A percentile compares a stretch with the other conserved stretches of the same genome.
These are phyloP conservation scores for Nicator chloris DNA, from an alignment of 2,113 vertebrate genomes.

Conservation along the genomic window DNA sequence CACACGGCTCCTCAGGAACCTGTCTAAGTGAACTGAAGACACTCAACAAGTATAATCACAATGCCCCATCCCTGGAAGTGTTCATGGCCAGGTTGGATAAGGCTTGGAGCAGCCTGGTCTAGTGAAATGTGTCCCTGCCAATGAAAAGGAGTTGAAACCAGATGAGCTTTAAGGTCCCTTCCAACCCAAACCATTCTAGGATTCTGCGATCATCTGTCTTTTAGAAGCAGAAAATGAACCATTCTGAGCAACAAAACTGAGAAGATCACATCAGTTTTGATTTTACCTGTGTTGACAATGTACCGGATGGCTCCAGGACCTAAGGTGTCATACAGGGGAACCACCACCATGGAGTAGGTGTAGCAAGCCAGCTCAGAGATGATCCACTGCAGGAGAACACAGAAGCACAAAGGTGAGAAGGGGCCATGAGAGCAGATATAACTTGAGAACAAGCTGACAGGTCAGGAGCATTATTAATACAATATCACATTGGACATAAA, in stretches of 20 bases:
- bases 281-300: slow-evolving; percentile 93
- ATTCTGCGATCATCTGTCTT: not conserved
- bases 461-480: not conserved
- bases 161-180: not conserved
- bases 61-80: not conserved
- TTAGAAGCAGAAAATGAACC: not conserved
- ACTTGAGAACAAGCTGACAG: not conserved
- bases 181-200: not conserved
- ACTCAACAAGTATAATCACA: not conserved
- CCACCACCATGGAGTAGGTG: slow-evolving; percentile 97
- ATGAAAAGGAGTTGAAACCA: not conserved
- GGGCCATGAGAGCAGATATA: not conserved
- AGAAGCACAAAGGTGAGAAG: not conserved
- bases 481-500: not conserved
- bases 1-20: not conserved
- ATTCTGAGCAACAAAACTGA: not conserved
- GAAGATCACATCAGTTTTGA: not conserved
- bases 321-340: slow-evolving; percentile 94
- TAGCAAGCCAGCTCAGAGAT: slow-evolving; percentile 97
- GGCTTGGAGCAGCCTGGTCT: not conserved
- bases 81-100: not conserved
- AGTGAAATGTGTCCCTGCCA: not conserved
- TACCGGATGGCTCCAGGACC: slow-evolving; percentile 92
- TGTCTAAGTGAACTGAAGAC: not conserved
- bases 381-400: slow-evolving; percentile 84